A percentile compares a stretch with the other conserved stretches of the same genome.
Conservation (phyloP, 2,113 vertebrate genomes). For the Ahaetulla prasina region DNA sequence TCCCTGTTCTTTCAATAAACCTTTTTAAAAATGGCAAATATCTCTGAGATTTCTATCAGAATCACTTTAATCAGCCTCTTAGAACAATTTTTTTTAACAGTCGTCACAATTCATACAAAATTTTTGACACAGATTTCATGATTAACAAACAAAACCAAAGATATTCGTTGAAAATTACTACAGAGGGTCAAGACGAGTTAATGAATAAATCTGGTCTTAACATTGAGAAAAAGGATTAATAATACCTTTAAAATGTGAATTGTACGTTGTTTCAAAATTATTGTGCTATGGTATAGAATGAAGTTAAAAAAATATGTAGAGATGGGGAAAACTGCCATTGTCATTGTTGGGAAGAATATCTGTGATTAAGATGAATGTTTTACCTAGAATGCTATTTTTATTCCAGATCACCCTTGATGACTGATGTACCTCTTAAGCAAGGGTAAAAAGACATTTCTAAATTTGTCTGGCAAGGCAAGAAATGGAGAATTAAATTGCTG, state of each 20-base stretch:
- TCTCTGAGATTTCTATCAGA: not conserved
- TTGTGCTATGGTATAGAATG: not conserved
- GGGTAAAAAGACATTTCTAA: not conserved
- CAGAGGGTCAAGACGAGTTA: not conserved
- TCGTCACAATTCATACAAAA: not conserved
- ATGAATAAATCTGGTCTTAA: not conserved
- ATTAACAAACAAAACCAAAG: not conserved
- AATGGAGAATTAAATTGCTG: not conserved
- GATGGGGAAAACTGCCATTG: not conserved
- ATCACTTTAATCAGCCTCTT: not conserved
- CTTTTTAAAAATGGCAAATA: not conserved
- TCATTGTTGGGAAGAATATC: not conserved
- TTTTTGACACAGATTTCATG: not conserved
- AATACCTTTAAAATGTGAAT: not conserved
- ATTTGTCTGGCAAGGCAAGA: not conserved
- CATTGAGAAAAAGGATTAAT: not conserved
- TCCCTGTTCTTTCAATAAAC: not conserved
- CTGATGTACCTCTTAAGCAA: not conserved
- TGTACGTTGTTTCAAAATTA: not conserved
- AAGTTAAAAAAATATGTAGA: not conserved
- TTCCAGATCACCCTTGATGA: not conserved
- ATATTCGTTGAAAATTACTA: not conserved
- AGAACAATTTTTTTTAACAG: not conserved
- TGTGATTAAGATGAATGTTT: not conserved
- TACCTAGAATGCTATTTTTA: not conserved